phyloP scores from a whole-genome alignment of 2,888 invertebrate genomes.

The Exephanes ischioxanthus region DNA sequence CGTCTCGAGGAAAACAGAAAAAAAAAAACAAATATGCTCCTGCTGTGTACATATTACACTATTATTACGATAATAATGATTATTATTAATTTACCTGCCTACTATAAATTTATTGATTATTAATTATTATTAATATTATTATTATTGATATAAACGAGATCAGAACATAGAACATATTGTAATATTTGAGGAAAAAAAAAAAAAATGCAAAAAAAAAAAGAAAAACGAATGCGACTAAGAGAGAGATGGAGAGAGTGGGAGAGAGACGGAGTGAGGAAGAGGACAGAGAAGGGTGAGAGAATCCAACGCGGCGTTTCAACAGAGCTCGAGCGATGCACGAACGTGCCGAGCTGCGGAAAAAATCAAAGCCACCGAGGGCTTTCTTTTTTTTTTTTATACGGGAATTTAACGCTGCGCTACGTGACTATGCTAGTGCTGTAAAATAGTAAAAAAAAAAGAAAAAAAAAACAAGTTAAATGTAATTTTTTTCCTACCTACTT shows the following conservation, averaged over 20 bases:
- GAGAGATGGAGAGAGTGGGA: too few species aligned
- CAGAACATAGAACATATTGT: constrained; percentile 71
- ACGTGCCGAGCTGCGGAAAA: neutral
- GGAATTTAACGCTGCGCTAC: constrained; percentile 71
- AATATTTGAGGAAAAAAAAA: constrained; percentile 66
- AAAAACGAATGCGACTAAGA: constrained; percentile 46
- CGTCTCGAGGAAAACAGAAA: constrained; percentile 76
- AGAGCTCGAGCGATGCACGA: constrained; percentile 5
- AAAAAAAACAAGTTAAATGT: constrained; percentile 74
- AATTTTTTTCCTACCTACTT: constrained; percentile 74
- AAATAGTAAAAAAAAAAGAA: constrained; percentile 75
- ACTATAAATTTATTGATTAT: constrained; percentile 82
- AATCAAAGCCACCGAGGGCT: constrained; percentile 29
- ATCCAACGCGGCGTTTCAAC: constrained; percentile 24
- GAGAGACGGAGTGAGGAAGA: constrained; percentile 30
- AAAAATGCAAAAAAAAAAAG: constrained; percentile 37
- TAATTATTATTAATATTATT: constrained; percentile 76
- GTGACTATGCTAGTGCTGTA: constrained; percentile 82
- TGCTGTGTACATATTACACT: constrained; percentile 82
- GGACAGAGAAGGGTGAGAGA: constrained; percentile 29
- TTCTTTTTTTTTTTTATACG: constrained; percentile 51
- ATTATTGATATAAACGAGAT: constrained; percentile 73
- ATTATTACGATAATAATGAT: constrained; percentile 80
- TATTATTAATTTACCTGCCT: constrained; percentile 81
- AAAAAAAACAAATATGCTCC: constrained; percentile 47